Evolutionary conservation across 2,888 invertebrate species (phyloP).

Genomic region (Ophion slaviceki): DNA sequence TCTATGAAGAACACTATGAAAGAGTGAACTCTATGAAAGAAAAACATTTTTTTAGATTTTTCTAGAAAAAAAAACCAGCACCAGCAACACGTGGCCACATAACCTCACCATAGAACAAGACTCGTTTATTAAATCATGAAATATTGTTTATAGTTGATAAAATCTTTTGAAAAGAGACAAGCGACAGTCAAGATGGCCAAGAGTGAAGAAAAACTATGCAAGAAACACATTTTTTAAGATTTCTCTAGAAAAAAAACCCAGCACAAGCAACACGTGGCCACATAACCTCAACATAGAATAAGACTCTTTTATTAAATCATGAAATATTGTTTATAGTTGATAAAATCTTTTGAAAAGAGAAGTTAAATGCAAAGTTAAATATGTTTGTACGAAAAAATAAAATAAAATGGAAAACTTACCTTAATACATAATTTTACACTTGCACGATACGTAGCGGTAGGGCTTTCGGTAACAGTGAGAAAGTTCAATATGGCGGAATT

Average conservation of each 20-base stretch:
- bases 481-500: constrained; percentile 11
- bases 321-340: constrained; percentile 8
- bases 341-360: constrained; percentile 11
- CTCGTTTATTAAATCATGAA: neutral
- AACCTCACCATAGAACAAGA: too few species aligned
- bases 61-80: too few species aligned
- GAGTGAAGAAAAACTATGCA: constrained; percentile 4
- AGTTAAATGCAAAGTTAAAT: constrained; percentile 16
- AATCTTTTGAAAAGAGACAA: neutral
- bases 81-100: too few species aligned
- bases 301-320: constrained; percentile 14
- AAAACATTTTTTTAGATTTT: neutral
- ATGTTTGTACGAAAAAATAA: constrained; percentile 11
- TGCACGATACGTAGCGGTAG: neutral
- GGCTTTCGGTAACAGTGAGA: constrained; percentile 14
- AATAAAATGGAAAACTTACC: constrained; percentile 22
- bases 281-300: too few species aligned
- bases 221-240: constrained; percentile 9
- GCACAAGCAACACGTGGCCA: too few species aligned
- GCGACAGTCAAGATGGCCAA: constrained; percentile 5
- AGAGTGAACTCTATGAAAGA: constrained; percentile 14
- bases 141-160: neutral
- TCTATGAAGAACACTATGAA: too few species aligned
- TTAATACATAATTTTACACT: constrained; percentile 16
- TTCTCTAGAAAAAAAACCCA: constrained; percentile 1